phyloP scores from a whole-genome alignment of 2,113 vertebrate species.

The Hemicordylus capensis region DNA sequence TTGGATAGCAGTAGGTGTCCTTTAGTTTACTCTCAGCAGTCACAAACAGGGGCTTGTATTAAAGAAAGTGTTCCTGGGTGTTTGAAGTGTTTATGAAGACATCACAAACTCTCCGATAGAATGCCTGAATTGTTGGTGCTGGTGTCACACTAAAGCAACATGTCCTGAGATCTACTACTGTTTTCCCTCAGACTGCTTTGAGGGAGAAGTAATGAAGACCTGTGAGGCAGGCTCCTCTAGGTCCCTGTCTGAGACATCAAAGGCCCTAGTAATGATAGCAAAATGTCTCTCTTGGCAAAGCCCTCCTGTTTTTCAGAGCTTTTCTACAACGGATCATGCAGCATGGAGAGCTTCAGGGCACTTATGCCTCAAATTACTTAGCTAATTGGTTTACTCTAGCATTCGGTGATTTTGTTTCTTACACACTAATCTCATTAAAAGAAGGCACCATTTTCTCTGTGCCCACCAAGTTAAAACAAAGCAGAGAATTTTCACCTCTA shows the following conservation, averaged over 20 bases:
- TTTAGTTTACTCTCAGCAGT: too few relatives aligned
- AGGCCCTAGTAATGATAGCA: background rate
- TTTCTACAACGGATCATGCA: background rate
- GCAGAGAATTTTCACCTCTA: background rate
- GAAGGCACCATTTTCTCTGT: background rate
- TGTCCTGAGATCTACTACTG: too few relatives aligned
- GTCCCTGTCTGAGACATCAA: background rate
- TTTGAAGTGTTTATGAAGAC: too few relatives aligned
- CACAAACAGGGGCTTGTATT: too few relatives aligned
- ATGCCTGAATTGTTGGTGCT: too few relatives aligned
- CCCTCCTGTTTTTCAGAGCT: background rate
- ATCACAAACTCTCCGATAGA: too few relatives aligned
- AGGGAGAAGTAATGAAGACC: too few relatives aligned
- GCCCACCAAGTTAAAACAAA: background rate
- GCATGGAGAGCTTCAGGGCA: background rate
- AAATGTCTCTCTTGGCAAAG: background rate
- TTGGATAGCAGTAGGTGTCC: too few relatives aligned
- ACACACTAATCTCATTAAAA: background rate
- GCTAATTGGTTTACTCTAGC: conserved; percentile 11
- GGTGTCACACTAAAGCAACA: too few relatives aligned
- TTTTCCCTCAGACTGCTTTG: too few relatives aligned
- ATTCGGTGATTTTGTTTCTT: background rate
- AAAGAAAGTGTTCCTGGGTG: too few relatives aligned
- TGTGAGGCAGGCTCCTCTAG: too few relatives aligned
- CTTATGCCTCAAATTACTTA: background rate